phyloP scores from a whole-genome alignment of 2,113 vertebrate genomes.

The Oplegnathus fasciatus region DNA sequence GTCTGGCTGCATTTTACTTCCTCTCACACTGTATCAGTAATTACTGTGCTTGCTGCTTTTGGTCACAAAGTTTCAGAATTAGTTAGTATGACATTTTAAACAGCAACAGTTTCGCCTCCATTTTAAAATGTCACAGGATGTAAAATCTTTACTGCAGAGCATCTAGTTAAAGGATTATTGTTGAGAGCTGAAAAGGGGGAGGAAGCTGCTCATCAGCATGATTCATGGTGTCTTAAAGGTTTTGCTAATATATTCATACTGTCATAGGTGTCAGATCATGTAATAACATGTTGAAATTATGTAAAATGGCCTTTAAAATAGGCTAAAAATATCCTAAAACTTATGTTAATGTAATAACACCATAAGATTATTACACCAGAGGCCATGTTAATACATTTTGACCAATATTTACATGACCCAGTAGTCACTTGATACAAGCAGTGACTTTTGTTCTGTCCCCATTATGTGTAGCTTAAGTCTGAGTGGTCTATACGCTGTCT shows the following conservation, averaged over 20 bases:
- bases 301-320: background rate
- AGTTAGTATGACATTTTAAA: background rate
- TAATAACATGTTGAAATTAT: background rate
- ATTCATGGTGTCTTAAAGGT: background rate
- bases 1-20: slow-evolving; percentile 56
- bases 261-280: background rate
- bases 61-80: slow-evolving; percentile 18
- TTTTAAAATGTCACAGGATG: slow-evolving; percentile 22
- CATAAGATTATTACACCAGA: background rate
- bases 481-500: slow-evolving; percentile 28
- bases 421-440: background rate
- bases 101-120: background rate
- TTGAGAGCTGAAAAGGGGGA: background rate
- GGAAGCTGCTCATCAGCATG: background rate
- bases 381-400: background rate
- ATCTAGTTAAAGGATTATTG: background rate
- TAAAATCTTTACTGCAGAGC: background rate
- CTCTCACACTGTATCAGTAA: slow-evolving; percentile 28
- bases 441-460: background rate
- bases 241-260: background rate
- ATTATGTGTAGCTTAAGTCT: background rate
- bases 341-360: no score
- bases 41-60: slow-evolving; percentile 6
- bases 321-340: no score
- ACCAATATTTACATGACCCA: background rate